Evolutionary conservation across 2,888 invertebrate genomes (phyloP), one percentile per base, ranked within the genome.

Genomic region (Agrotis ipsilon): DNA sequence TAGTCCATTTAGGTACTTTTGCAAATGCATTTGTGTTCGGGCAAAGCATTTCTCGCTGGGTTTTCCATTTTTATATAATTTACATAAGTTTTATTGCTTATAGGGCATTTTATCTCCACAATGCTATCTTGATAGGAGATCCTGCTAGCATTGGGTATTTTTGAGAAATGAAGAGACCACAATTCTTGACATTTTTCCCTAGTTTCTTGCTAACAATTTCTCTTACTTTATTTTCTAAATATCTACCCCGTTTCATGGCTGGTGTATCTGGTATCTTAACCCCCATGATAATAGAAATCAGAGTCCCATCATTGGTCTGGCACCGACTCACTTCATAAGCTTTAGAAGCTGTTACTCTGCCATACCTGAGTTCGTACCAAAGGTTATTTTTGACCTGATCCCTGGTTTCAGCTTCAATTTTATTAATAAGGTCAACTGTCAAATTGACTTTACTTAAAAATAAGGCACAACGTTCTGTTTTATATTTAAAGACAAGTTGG

Each of bases 11-110:
- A 48, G 6, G 9, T n/a, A 48, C 48, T n/a, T 48, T n/a, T 48
- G 48, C 18, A 48, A n/a, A n/a, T n/a, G n/a, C n/a, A n/a, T 18
- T 18, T 48, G 48, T 9, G n/a, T 48, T 18, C n/a, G 43, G 11
- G 43, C 43, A 43, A 14, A 43, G 14, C 14, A 43, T 14, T 43
- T 43, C 14, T 43, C 13, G 18, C n/a, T 48, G 5, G 48, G n/a
- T 48, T 48, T 48, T 18, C 48, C 48, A 48, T 48, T 48, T 48
- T 48, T n/a, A 48, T 18, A 48, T 48, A 48, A 48, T 48, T 48
- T 18, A 18, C 3, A 9, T 48, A 48, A n/a, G n/a, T 48, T 2
- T 48, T 48, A 18, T 6, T 18, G 9, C 48, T 43, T 43, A 43
- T 43, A 18, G 46, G 46, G 18, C 46, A 48, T 48, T 48, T 48